phyloP scores from a whole-genome alignment of 1,140 invertebrate genomes.

The Thereuonema tuberculata region DNA sequence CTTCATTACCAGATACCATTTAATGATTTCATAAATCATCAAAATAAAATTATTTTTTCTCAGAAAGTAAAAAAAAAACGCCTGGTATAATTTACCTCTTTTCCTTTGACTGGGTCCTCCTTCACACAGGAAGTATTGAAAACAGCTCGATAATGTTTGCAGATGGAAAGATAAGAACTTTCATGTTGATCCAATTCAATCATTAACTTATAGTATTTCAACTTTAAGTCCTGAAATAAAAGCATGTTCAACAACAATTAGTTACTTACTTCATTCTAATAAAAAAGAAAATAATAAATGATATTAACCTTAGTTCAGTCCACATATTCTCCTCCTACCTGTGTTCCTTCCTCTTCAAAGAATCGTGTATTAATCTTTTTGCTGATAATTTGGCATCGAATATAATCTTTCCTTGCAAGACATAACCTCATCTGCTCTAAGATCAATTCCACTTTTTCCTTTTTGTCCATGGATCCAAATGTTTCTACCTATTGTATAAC shows the following conservation, averaged over 20 bases:
- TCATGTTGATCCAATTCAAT: constrained; percentile 95
- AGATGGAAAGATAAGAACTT: constrained; percentile 80
- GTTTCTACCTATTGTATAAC: constrained; percentile 61
- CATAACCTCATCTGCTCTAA: constrained; percentile 98
- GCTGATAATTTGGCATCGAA: constrained; percentile 95
- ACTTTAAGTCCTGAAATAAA: constrained; percentile 38
- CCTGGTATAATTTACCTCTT: constrained; percentile 21
- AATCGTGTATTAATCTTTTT: constrained; percentile 98
- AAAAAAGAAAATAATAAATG: constrained; percentile 7
- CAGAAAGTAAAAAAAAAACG: too few relatives aligned
- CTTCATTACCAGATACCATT: too few relatives aligned
- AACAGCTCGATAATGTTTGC: constrained; percentile 78
- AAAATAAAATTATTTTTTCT: too few relatives aligned
- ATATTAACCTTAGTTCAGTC: too few relatives aligned
- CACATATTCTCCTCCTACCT: constrained; percentile 16
- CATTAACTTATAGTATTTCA: constrained; percentile 68
- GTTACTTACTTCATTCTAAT: neutral
- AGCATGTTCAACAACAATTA: neutral
- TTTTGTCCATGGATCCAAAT: constrained; percentile 96
- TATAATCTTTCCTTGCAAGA: constrained; percentile 88
- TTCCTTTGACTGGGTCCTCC: constrained; percentile 28
- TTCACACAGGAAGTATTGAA: constrained; percentile 50
- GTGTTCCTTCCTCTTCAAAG: constrained; percentile 70
- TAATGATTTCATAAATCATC: too few relatives aligned
- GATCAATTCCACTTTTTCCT: constrained; percentile 90